Conservation (phyloP, 2,888 invertebrate species). For the Idaea straminata region DNA sequence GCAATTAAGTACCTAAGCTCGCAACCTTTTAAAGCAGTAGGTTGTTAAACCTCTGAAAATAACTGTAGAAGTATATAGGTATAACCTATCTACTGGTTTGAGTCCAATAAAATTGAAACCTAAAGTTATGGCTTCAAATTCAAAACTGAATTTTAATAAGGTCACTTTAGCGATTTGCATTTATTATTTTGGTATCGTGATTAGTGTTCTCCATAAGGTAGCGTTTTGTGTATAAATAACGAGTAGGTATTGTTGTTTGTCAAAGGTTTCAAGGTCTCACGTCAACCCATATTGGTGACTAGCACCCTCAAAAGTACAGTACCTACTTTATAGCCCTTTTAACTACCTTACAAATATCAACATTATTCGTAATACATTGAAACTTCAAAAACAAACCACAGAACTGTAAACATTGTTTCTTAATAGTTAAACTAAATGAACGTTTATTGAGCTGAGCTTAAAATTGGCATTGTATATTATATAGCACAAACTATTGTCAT, state of each 20-base stretch:
- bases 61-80: not conserved
- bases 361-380: too few relatives aligned
- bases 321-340: not conserved
- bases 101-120: not conserved
- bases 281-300: not conserved
- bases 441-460: not conserved
- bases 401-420: not conserved
- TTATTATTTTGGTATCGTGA: conserved; percentile 3
- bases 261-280: not conserved
- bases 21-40: not conserved
- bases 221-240: conserved; percentile 17
- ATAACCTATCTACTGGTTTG: not conserved
- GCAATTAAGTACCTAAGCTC: not conserved
- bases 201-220: not conserved
- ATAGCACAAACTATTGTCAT: conserved; percentile 42
- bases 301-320: not conserved
- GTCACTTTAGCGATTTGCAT: conserved; percentile 2
- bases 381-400: not conserved
- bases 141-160: not conserved
- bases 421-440: not conserved
- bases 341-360: not conserved
- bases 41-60: not conserved
- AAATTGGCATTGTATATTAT: conserved; percentile 36
- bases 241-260: conserved; percentile 7
- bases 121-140: not conserved